Base-by-base conservation (phyloP, 2,113 vertebrate species). In the Baryphthengus martii region DNA sequence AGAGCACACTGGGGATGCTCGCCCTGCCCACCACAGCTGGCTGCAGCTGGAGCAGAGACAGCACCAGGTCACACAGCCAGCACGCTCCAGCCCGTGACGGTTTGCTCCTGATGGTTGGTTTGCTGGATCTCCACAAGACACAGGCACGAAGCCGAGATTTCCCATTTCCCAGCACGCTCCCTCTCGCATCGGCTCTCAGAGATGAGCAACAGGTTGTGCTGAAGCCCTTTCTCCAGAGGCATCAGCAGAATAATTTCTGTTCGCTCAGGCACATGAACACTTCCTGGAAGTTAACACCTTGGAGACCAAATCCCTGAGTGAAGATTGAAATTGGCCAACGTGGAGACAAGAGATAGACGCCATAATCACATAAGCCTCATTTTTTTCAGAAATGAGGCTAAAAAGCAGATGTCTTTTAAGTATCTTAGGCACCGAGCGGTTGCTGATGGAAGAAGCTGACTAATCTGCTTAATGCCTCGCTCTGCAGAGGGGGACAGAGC, bases 371-470 rank as follows among this genome's bases (percentile, higher is more conserved):
- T 93, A 91, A 97, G 82, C 90, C 71, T 96, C 78, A 66, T 94
- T 91, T 91, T 91, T 67, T 68, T 29, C 14, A 76, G 94, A 93
- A 94, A 96, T 42, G 71, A 96, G 79, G 92, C 45, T 97, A 92
- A 94, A 97, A 97, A 92, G 0, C 92, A 95, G 95, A 93, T 92
- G 94, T 94, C 92, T 94, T 88, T 3, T 92, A 93, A 94, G 92
- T 94, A 82, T 85, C 96, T 90, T n/a, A 91, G 85, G 70, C 90
- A 40, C 2, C 0, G 9, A 88, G 77, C 25, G 53, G 65, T 82
- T 11, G 3, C 70, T 70, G 82, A 66, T 88, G 81, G 95, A 95
- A 94, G 91, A 82, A 75, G 74, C 70, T 50, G 77, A 72, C 58
- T 95, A 85, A 97, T 89, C 93, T 83, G 78, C 94, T 96, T 91